phyloP scores from a whole-genome alignment of 2,797 vertebrate species.

The Nothura maculosa region DNA sequence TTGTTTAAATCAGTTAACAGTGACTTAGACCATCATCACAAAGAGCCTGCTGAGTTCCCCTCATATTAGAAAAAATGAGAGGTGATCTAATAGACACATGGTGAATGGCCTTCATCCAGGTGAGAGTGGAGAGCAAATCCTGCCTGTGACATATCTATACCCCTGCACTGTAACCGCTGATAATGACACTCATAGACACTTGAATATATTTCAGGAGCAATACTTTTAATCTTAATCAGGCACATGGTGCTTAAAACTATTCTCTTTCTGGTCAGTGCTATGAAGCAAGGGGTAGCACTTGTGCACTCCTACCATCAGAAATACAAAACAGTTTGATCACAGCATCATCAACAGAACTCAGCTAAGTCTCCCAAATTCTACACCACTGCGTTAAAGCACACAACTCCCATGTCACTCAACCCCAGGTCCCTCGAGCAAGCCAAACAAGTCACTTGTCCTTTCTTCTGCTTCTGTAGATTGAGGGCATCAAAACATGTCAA shows the following conservation, averaged over 20 bases:
- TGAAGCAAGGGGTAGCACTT: neutral
- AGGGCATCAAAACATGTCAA: neutral
- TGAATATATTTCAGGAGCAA: neutral
- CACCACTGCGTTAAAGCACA: neutral
- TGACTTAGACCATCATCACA: neutral
- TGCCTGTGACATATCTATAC: neutral
- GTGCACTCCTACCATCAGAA: neutral
- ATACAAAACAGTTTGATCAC: neutral
- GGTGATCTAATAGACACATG: neutral
- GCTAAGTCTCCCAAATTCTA: neutral
- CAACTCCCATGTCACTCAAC: no score
- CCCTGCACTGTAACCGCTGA: accelerated
- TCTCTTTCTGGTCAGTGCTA: neutral
- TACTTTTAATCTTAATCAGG: neutral
- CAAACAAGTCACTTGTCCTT: neutral
- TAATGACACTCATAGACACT: accelerated
- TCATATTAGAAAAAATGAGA: neutral
- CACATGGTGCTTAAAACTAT: neutral
- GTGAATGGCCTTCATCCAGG: no score
- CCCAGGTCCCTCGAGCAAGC: no score
- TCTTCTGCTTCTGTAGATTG: neutral
- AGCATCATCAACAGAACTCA: neutral
- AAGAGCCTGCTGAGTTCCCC: neutral
- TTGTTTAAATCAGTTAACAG: neutral
- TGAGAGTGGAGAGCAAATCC: neutral